Evolutionary conservation across 2,797 vertebrate species (phyloP), one percentile per base, ranked within the genome.

Genomic region (Anguilla obscura): DNA sequence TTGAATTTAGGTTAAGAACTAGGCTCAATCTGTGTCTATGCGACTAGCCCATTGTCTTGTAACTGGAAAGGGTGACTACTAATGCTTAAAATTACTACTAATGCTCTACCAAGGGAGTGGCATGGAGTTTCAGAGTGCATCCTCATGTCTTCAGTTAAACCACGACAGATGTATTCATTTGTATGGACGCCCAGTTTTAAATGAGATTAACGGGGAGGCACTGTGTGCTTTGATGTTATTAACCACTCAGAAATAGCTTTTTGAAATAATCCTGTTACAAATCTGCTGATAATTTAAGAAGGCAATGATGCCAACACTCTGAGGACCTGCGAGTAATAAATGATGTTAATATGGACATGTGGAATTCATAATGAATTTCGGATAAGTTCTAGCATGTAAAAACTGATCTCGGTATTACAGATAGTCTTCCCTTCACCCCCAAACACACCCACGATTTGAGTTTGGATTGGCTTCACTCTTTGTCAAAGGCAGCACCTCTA

Each of bases 181-280:
- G 40, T 82, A 12, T 48, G 69, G 40, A 27, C 9, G 84, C 71
- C 52, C 83, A 84, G 87, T 86, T 89, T 89, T 71, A 85, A 76
- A 85, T 63, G 0, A 48, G 76, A 85, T 71, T 89, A 89, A 91
- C 87, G 87, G 69, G 33, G 63, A 58, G 27, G 48, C 50, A 63
- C 86, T 14, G 58, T 45, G 24, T 88, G 36, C 89, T 88, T 91
- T 89, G 48, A 90, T 89, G 87, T 60, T 84, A 45, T 76, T 66
- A 85, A 74, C 71, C 71, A 88, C 71, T 87, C 74, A 85, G 86
- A 85, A 85, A 83, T 88, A 89, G 54, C 80, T 89, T 88, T 88
- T 63, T 85, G 54, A 85, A 84, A 83, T 76, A 90, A 86, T 82
- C 79, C 40, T 21, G 30, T 86, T 83, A 71, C 52, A 84, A 87